A percentile compares a stretch with the other conserved stretches of the same genome.
Conservation (phyloP, 2,113 vertebrate species). For the Pitta sordida region DNA sequence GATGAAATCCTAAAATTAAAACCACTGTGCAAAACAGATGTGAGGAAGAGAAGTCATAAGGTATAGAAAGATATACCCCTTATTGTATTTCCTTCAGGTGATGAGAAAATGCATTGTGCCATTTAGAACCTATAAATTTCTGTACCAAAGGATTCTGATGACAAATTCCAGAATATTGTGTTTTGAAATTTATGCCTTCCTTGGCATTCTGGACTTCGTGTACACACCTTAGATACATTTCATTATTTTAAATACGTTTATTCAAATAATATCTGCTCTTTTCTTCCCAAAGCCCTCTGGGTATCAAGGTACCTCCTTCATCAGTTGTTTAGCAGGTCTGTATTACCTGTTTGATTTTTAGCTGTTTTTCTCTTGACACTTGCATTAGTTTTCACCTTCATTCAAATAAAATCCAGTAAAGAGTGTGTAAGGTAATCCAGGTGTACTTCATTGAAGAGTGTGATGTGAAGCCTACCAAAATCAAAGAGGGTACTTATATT, state of each 20-base stretch:
- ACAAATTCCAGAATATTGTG: not conserved
- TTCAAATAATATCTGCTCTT: not conserved
- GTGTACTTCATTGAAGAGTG: not conserved
- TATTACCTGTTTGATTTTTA: not conserved
- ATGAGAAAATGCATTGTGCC: not conserved
- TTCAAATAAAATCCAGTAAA: not conserved
- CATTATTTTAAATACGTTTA: not conserved
- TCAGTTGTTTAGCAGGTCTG: not conserved
- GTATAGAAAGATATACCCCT: not conserved
- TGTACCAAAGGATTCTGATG: not conserved
- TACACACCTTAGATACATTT: not conserved
- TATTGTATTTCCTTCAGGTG: not conserved
- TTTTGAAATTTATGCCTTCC: not conserved
- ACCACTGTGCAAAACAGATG: not conserved
- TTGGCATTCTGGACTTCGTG: not conserved
- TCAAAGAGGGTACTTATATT: not conserved
- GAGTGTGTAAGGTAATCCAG: not conserved
- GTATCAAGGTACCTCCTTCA: not conserved
- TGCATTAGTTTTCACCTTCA: not conserved
- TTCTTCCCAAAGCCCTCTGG: not conserved
- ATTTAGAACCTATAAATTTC: not conserved
- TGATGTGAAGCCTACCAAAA: not conserved
- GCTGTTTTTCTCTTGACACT: not conserved
- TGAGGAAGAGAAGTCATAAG: not conserved
- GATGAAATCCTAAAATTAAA: conserved; percentile 2